A percentile compares a stretch with the other conserved stretches of the same genome.
phyloP scores from a whole-genome alignment of 2,888 invertebrate species.

The Lamellibrachia satsuma region DNA sequence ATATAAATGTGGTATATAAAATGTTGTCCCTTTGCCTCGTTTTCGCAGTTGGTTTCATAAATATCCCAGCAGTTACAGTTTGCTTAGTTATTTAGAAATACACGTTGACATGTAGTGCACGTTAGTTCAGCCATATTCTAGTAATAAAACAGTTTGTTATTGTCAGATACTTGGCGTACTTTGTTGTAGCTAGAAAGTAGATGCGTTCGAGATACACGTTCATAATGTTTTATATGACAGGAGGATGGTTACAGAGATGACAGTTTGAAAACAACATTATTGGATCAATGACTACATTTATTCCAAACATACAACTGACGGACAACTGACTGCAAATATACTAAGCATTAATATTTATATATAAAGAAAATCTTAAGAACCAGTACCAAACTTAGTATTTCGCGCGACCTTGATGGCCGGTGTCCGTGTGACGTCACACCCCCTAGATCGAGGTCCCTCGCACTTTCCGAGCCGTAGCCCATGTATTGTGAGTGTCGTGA shows the following conservation, averaged over 20 bases:
- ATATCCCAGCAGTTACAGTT: neutral
- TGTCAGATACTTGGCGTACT: too few relatives aligned
- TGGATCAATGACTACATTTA: neutral
- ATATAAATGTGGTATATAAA: neutral
- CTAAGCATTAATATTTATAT: neutral
- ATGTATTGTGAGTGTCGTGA: neutral
- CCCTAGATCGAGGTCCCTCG: neutral
- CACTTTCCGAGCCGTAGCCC: neutral
- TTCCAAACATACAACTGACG: neutral
- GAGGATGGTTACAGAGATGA: too few relatives aligned
- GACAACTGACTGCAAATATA: neutral
- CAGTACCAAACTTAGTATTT: slow-evolving; percentile 2
- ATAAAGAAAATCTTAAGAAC: neutral
- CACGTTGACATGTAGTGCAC: too few relatives aligned
- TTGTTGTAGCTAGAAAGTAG: too few relatives aligned
- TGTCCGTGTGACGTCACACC: slow-evolving; percentile 1
- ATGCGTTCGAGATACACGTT: too few relatives aligned
- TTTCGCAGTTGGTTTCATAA: neutral
- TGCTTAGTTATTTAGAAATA: too few relatives aligned
- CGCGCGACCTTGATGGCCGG: neutral
- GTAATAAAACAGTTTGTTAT: too few relatives aligned
- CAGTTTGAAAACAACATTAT: neutral
- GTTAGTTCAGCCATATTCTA: too few relatives aligned
- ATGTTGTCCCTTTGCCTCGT: neutral
- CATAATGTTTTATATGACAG: too few relatives aligned